Evolutionary conservation across 2,113 vertebrate genomes (phyloP), one percentile per base, ranked within the genome.

Genomic region (Conger conger): DNA sequence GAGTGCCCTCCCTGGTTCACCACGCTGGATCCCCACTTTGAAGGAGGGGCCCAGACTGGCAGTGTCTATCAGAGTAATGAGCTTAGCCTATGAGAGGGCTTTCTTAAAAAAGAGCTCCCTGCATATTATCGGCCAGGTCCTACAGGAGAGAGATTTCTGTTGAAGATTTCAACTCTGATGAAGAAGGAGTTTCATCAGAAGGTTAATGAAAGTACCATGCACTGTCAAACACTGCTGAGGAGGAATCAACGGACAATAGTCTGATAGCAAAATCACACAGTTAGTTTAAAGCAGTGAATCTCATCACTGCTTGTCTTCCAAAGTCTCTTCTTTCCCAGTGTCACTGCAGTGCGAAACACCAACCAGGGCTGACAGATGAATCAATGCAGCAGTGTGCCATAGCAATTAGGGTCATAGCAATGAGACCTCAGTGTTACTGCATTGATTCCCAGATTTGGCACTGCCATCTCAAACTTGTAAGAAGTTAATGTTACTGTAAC

Each of bases 1-100:
- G 27, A 63, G 57, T 42, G 77, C 80, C 73, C 79, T 79, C 73
- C 76, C 77, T 35, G 76, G 84, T 82, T 85, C 63, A 81, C 81
- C 35, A 36, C 82, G 16, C 78, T 17, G 63, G 37, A 38, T 63
- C 81, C 35, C 2, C 11, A 30, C 68, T 33, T 73, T 73, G 27
- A 11, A 23, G 57, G 57, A 63, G 57, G 57, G 57, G 68, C n/a
- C 33, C 68, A n/a, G n/a, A 27, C 68, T 73, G 68, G 7, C n/a
- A 2, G 11, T 23, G 27, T 33, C 33, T 2, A 73, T 33, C 68
- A 11, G 68, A 33, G 68, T 1, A 27, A 73, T 13, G 9, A 73
- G n/a, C 68, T 33, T 33, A 9, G 68, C 68, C 45, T 2, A 30
- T 73, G 68, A 73, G 68, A 33, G 27, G 11, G 27, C n/a, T 15